These are phyloP conservation scores for Holothuria leucospilota DNA, from an alignment of 53 echinoderm and acorn worm genomes.

Conservation along the genomic window DNA sequence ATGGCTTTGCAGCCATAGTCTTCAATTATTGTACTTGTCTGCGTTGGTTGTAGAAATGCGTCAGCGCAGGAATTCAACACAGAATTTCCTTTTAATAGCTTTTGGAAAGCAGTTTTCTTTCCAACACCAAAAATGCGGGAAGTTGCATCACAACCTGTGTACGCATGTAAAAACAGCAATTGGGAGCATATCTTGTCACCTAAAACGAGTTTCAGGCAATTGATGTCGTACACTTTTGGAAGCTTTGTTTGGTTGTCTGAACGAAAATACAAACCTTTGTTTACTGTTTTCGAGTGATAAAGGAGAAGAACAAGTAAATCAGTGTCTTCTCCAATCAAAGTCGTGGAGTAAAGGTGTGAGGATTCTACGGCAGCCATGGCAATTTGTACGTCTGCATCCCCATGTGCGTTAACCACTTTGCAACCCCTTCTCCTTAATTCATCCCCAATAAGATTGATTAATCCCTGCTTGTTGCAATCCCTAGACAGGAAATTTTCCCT, in stretches of 20 bases:
- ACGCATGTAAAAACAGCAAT: conserved; percentile 18
- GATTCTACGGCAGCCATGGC: too few species aligned
- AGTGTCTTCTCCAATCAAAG: too few species aligned
- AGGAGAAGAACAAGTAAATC: too few species aligned
- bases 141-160: conserved; percentile 57
- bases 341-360: too few species aligned
- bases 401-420: too few species aligned
- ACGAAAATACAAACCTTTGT: too few species aligned
- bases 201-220: conserved; percentile 17
- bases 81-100: conserved; percentile 51
- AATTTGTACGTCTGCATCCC: too few species aligned
- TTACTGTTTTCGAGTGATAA: too few species aligned
- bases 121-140: conserved; percentile 66
- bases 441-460: too few species aligned
- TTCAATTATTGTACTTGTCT: conserved; percentile 31
- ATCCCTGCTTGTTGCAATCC: too few species aligned
- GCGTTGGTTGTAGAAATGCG: conserved; percentile 46
- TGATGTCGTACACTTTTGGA: conserved; percentile 59
- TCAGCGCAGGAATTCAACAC: conserved; percentile 32
- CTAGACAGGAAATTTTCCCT: too few species aligned
- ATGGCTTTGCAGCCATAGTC: conserved; percentile 57
- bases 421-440: too few species aligned
- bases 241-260: background rate
- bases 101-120: conserved; percentile 60
- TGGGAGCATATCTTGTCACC: conserved; percentile 39